Evolutionary conservation across 2,113 vertebrate species (phyloP).

Genomic region (Lipotes vexillifer): DNA sequence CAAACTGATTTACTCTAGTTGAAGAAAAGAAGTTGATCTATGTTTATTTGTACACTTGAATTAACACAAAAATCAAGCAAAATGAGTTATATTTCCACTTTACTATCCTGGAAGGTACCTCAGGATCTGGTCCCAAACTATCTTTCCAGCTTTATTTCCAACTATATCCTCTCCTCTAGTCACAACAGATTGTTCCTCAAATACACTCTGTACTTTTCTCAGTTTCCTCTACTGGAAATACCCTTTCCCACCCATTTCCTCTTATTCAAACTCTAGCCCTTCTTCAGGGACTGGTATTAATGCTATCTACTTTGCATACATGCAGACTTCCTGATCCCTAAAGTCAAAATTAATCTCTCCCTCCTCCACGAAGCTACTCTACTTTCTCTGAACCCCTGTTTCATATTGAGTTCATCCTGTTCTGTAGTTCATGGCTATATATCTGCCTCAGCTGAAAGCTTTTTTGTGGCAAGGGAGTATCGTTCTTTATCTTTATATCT

Average conservation of each 20-base stretch:
- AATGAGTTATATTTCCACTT: slow-evolving; percentile 10
- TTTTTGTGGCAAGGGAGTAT: neutral
- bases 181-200: slow-evolving; percentile 44
- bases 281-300: slow-evolving; percentile 40
- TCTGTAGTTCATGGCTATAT: neutral
- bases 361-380: neutral
- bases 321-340: slow-evolving; percentile 39
- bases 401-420: neutral
- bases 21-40: neutral
- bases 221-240: slow-evolving; percentile 63
- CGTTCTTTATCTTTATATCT: neutral
- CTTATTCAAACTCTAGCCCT: slow-evolving; percentile 49
- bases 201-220: slow-evolving; percentile 48
- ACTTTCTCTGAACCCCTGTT: neutral
- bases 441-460: neutral
- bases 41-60: slow-evolving; percentile 11
- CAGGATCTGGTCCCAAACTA: neutral
- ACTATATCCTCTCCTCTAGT: slow-evolving; percentile 15
- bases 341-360: slow-evolving; percentile 45
- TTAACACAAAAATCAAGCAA: slow-evolving; percentile 34
- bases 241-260: slow-evolving; percentile 58
- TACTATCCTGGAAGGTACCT: slow-evolving; percentile 12
- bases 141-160: slow-evolving; percentile 41
- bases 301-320: slow-evolving; percentile 46
- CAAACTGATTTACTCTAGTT: neutral